Evolutionary conservation across 2,113 vertebrate species (phyloP).

Genomic region (Ageneiosus marmoratus): DNA sequence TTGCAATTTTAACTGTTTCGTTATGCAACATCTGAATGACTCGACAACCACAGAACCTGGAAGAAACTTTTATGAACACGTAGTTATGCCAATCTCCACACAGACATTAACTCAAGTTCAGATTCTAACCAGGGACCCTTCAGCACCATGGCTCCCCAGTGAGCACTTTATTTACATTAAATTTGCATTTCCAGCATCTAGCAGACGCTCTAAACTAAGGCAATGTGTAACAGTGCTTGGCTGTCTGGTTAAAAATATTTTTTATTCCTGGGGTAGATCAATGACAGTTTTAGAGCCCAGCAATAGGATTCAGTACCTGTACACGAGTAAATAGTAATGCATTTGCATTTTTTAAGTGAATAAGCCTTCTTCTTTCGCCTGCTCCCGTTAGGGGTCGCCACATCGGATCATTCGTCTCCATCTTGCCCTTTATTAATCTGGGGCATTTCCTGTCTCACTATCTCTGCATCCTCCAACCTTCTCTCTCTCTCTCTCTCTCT

Average conservation of each 20-base stretch:
- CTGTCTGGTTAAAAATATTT: neutral
- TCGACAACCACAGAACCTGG: neutral
- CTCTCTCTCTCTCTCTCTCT: too few relatives aligned
- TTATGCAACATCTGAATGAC: too few relatives aligned
- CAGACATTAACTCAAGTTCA: neutral
- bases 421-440: too few relatives aligned
- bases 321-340: neutral
- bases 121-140: neutral
- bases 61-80: neutral
- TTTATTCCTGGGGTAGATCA: neutral
- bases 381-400: too few relatives aligned
- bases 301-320: neutral
- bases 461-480: too few relatives aligned
- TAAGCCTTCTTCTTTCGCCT: too few relatives aligned
- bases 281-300: neutral
- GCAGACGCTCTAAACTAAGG: neutral
- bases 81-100: neutral
- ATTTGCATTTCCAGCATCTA: neutral
- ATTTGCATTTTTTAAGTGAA: too few relatives aligned
- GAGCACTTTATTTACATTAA: neutral
- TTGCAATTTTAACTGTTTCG: too few relatives aligned
- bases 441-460: too few relatives aligned
- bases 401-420: too few relatives aligned
- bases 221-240: neutral
- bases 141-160: neutral